These are phyloP conservation scores for Pygocentrus nattereri DNA, from an alignment of 2,797 vertebrate species.

Conservation along the genomic window DNA sequence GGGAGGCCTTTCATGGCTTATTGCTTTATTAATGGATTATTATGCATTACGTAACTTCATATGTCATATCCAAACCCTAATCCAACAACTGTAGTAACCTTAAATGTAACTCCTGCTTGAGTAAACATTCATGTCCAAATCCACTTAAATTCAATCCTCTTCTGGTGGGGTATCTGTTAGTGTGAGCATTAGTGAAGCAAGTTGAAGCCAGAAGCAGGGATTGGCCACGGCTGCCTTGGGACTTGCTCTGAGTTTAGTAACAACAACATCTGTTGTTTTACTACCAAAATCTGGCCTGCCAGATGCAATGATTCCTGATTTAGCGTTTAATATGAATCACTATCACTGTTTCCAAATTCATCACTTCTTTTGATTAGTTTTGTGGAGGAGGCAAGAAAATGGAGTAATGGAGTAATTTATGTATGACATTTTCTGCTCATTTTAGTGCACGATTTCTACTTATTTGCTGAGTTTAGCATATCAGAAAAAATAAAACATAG, in stretches of 20 bases:
- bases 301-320: not conserved
- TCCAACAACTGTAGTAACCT: not conserved
- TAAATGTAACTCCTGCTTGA: not conserved
- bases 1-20: no score
- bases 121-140: not conserved
- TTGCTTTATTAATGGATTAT: no score
- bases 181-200: constrained; percentile 5
- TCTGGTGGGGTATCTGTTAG: not conserved
- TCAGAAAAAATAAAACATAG: no score
- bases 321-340: not conserved
- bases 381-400: not conserved
- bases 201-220: not conserved
- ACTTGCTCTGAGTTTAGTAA: not conserved
- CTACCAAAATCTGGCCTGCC: not conserved
- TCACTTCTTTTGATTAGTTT: not conserved
- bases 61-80: not conserved
- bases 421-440: no score
- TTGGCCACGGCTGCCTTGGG: not conserved
- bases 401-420: no score
- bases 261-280: constrained; percentile 9
- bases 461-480: no score
- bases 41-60: not conserved
- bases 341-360: not conserved
- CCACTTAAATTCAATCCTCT: not conserved
- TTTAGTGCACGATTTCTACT: no score